phyloP scores from a whole-genome alignment of 1,140 invertebrate species.

The Tyrophagus putrescentiae region DNA sequence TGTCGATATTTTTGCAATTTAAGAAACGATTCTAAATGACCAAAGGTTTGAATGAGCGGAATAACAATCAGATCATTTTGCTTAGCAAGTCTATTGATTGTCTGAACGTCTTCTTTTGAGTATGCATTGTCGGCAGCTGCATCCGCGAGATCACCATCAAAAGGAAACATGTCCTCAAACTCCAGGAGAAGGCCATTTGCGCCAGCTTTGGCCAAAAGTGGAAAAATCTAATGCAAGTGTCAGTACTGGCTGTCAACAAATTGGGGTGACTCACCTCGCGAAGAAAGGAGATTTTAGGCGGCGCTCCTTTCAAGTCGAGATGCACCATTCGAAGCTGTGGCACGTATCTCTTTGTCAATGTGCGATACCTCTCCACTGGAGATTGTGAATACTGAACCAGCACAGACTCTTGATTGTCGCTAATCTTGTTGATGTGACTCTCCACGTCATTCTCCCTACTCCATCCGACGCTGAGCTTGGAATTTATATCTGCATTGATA shows the following conservation, averaged over 20 bases:
- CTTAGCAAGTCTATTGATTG: slow-evolving; percentile 47
- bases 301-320: slow-evolving; percentile 58
- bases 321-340: slow-evolving; percentile 43
- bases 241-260: background rate
- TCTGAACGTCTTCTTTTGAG: slow-evolving; percentile 46
- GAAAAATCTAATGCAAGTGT: slow-evolving; percentile 29
- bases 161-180: slow-evolving; percentile 89
- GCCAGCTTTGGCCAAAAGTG: slow-evolving; percentile 49
- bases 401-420: too few relatives aligned
- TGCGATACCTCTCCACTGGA: background rate
- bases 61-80: slow-evolving; percentile 59
- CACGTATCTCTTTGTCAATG: slow-evolving; percentile 15
- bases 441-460: too few relatives aligned
- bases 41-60: slow-evolving; percentile 87
- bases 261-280: slow-evolving; percentile 35
- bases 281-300: slow-evolving; percentile 48
- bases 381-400: background rate
- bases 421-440: too few relatives aligned
- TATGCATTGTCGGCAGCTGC: slow-evolving; percentile 64
- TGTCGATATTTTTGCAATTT: slow-evolving; percentile 59
- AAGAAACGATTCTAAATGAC: slow-evolving; percentile 77
- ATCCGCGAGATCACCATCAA: slow-evolving; percentile 47
- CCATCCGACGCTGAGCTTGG: too few relatives aligned
- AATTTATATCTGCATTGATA: too few relatives aligned
- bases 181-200: slow-evolving; percentile 78